Base-by-base conservation (phyloP, 1,140 invertebrate species). In the Lepidurus packardi region DNA sequence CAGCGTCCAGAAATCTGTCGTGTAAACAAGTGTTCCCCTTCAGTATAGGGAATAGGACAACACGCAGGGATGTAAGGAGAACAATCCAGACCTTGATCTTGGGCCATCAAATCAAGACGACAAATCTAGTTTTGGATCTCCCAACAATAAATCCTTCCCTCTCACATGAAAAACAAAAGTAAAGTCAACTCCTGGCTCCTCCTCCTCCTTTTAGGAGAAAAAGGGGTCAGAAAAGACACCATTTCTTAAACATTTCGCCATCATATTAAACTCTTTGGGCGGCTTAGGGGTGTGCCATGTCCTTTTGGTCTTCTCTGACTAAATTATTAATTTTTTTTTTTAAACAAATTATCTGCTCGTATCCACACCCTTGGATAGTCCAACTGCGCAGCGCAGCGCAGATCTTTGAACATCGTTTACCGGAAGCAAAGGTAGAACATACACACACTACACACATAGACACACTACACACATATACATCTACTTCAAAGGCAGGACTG, bases 381-480 rank as follows among this genome's bases (percentile, higher is more conserved):
- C 3, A 65, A 65, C 53, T 65, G 53, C 53, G 53, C 53, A 65
- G 21, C 8, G 8, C 53, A 65, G 10, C 10, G 45, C 45, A 21
- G 53, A 65, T 21, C 53, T 21, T 16, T 65, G 6, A 65, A 65
- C 53, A 47, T 47, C 21, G 16, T 65, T 65, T 65, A 65, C 53
- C 53, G 53, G 53, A 65, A 65, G 53, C 10, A 47, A 47, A 16
- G 53, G 9, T 21, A 65, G 53, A 16, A 65, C 53, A n/a, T 21
- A 65, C 13, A n/a, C 21, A 65, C 21, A 9, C 21, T 4, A 65
- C 47, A 65, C 53, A 65, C 53, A 47, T 3, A 47, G 5, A 65
- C 53, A 65, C 53, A 65, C 53, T 65, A 65, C 53, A 65, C 53
- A 65, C 53, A 65, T 65, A 65, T 65, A 65, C 53, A 65, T 16